Evolutionary conservation across 2,797 vertebrate genomes (phyloP), one percentile per base, ranked within the genome.

Genomic region (Acanthurus tractus): DNA sequence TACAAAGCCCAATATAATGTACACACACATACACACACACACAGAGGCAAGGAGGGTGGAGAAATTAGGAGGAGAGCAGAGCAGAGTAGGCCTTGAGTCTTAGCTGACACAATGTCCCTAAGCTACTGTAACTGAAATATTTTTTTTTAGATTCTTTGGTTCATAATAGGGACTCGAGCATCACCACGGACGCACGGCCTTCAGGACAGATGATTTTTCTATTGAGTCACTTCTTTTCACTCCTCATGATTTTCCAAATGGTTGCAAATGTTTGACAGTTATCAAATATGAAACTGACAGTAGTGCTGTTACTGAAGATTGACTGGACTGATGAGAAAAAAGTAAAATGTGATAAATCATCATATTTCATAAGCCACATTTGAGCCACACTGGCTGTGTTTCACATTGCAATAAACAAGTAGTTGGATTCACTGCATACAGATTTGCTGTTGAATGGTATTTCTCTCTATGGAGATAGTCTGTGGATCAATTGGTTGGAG

Each of bases 1-100:
- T 93, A 94, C 88, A 87, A 81, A 87, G 83, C 78, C 67, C 77
- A 76, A 81, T 88, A 87, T 75, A 74, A 76, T 69, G 46, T 12
- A 54, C 52, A 73, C 72, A 52, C 79, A 59, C 76, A 75, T 65
- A 66, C 61, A 69, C 61, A 70, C 57, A 34, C 70, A 59, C 38
- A 74, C 15, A 15, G 12, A 64, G 6, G 44, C 12, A 62, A 11
- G 36, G 36, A 82, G 61, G 69, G 68, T 82, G 74, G 64, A 75
- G 73, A 71, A 81, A 77, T 76, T 83, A 67, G 63, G 66, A 86
- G 49, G 66, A 74, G 56, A 62, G 38, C n/a, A 74, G 70, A 81
- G 77, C 54, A 68, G 54, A 79, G 18, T 25, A 86, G 74, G 74
- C 72, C 62, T 77, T 70, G 76, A 83, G 83, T 86, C 69, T 78